A percentile compares a stretch with the other conserved stretches of the same genome.
Evolutionary conservation across 2,797 vertebrate genomes (phyloP).

Genomic region (Anas georgica): DNA sequence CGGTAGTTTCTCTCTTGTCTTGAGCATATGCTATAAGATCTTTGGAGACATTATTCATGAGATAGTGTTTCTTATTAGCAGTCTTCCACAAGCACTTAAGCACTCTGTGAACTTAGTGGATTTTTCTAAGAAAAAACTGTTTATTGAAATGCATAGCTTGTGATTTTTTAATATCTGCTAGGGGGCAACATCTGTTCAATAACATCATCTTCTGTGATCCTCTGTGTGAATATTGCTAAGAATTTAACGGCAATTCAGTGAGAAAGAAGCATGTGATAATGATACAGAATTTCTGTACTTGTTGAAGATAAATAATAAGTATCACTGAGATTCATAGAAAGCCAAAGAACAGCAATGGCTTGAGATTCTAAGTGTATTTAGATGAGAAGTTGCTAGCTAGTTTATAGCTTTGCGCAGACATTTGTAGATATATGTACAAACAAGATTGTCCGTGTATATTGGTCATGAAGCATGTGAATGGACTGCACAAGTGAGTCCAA

Average conservation of each 20-base stretch:
- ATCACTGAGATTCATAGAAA: neutral
- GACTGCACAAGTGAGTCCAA: neutral
- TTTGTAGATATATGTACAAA: neutral
- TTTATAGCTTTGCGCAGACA: neutral
- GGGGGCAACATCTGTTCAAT: constrained; percentile 68
- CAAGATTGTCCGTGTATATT: neutral
- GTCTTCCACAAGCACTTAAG: neutral
- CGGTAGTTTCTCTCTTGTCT: neutral
- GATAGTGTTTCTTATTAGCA: neutral
- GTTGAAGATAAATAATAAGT: neutral
- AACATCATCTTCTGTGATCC: neutral
- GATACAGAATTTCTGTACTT: neutral
- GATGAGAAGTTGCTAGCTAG: neutral
- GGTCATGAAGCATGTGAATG: accelerated
- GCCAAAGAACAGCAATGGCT: neutral
- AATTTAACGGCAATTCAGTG: neutral
- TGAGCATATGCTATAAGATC: neutral
- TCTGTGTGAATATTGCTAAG: neutral
- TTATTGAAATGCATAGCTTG: constrained; percentile 13
- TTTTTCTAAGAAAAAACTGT: neutral
- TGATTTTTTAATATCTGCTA: constrained; percentile 63
- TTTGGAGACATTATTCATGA: neutral
- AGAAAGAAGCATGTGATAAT: neutral
- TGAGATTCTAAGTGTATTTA: neutral
- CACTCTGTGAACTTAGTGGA: neutral